Percentiles rank a stretch among this genome's conserved stretches.
Conservation (phyloP, 2,888 invertebrate genomes). For the Gastracanthus pulcherrimus region DNA sequence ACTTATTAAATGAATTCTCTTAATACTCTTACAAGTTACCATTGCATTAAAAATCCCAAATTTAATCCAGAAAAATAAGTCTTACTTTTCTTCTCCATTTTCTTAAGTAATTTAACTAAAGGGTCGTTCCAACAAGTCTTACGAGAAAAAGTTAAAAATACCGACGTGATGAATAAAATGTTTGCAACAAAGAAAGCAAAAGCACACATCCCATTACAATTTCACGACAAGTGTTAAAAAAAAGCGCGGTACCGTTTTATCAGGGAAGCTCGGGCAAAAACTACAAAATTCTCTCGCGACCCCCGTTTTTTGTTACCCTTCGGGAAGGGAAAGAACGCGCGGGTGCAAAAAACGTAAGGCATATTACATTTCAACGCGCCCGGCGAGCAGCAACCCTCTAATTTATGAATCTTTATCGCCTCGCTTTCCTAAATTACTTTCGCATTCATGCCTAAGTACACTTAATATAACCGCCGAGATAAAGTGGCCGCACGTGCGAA, state of each 20-base stretch:
- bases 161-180: background rate
- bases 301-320: background rate
- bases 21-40: too few species aligned
- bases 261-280: background rate
- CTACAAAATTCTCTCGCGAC: background rate
- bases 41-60: too few species aligned
- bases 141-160: background rate
- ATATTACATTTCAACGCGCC: slow-evolving; percentile 34
- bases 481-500: slow-evolving; percentile 50
- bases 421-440: slow-evolving; percentile 50
- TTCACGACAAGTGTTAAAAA: background rate
- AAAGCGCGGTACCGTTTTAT: background rate
- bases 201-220: background rate
- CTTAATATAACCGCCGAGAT: slow-evolving; percentile 46
- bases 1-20: too few species aligned
- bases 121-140: too few species aligned
- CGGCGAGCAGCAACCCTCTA: slow-evolving; percentile 33
- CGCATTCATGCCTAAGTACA: slow-evolving; percentile 49
- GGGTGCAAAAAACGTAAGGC: background rate
- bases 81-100: too few species aligned
- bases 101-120: too few species aligned
- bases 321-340: background rate
- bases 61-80: too few species aligned
- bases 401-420: slow-evolving; percentile 52
- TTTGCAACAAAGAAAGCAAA: background rate